Evolutionary conservation across 2,797 vertebrate species (phyloP).

Genomic region (Chaetophractus vellerosus): DNA sequence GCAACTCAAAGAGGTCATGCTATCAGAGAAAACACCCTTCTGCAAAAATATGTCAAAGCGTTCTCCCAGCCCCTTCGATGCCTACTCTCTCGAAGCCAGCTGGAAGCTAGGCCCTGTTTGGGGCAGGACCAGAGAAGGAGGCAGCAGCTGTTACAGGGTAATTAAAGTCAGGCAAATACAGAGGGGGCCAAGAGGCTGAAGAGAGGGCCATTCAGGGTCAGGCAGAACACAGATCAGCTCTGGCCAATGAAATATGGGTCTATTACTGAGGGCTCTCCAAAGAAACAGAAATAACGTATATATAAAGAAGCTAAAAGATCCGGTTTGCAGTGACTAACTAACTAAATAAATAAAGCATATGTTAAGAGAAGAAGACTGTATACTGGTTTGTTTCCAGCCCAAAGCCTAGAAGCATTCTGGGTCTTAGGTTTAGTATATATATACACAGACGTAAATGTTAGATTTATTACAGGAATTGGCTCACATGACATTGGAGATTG

Average conservation of each 20-base stretch:
- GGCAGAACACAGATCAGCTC: neutral
- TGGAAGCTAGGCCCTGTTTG: slow-evolving; percentile 15
- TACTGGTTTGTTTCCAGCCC: neutral
- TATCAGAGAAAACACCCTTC: neutral
- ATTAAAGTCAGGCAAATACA: slow-evolving; percentile 64
- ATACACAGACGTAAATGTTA: too few relatives aligned
- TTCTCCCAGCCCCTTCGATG: neutral
- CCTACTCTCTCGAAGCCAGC: neutral
- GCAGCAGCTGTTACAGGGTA: slow-evolving; percentile 68
- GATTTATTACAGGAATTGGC: too few relatives aligned
- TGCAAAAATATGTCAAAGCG: neutral
- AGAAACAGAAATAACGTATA: too few relatives aligned
- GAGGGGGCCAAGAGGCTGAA: neutral
- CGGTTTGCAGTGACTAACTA: neutral
- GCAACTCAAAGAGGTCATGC: neutral
- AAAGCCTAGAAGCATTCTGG: neutral
- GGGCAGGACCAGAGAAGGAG: slow-evolving; percentile 48
- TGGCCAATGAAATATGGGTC: neutral
- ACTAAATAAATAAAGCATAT: slow-evolving; percentile 25
- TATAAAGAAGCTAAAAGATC: neutral
- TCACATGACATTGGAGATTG: neutral
- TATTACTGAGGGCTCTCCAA: neutral
- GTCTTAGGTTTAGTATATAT: neutral
- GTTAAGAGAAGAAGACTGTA: neutral
- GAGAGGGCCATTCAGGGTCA: slow-evolving; percentile 51